These are phyloP conservation scores for Odocoileus hemionus DNA, from an alignment of 2,113 vertebrate species.

Conservation along the genomic window DNA sequence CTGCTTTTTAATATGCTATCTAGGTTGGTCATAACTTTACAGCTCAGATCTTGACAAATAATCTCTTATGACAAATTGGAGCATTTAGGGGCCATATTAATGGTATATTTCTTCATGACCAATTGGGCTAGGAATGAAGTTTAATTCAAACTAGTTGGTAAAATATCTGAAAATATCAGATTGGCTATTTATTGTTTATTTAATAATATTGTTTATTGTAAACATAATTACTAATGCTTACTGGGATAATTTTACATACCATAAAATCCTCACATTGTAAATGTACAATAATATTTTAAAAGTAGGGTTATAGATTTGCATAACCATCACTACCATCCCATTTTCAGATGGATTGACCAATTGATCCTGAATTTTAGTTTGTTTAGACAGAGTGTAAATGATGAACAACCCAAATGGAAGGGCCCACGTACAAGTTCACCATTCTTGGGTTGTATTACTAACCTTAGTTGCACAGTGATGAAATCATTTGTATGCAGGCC, in stretches of 20 bases:
- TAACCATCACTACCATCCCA: neutral
- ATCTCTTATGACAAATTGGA: constrained; percentile 9
- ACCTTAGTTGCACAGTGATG: neutral
- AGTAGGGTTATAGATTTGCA: neutral
- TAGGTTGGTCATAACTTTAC: neutral
- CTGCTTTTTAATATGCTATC: no score
- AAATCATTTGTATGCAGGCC: neutral
- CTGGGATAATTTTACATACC: neutral
- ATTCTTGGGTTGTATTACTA: neutral
- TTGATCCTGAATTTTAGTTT: neutral
- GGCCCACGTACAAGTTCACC: neutral
- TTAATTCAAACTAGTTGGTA: neutral
- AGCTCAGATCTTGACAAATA: neutral
- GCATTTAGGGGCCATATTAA: neutral
- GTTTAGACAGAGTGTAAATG: neutral
- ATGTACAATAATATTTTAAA: neutral
- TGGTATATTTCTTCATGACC: neutral
- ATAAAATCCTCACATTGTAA: neutral
- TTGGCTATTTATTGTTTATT: neutral
- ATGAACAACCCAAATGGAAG: neutral
- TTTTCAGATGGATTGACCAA: neutral
- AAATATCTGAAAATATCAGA: constrained; percentile 1
- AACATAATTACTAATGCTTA: neutral
- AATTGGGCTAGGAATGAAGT: neutral
- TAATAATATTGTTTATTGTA: neutral